Percentiles rank a stretch among this genome's conserved stretches.
phyloP scores from a whole-genome alignment of 2,888 invertebrate species.

The Meteorus colon region DNA sequence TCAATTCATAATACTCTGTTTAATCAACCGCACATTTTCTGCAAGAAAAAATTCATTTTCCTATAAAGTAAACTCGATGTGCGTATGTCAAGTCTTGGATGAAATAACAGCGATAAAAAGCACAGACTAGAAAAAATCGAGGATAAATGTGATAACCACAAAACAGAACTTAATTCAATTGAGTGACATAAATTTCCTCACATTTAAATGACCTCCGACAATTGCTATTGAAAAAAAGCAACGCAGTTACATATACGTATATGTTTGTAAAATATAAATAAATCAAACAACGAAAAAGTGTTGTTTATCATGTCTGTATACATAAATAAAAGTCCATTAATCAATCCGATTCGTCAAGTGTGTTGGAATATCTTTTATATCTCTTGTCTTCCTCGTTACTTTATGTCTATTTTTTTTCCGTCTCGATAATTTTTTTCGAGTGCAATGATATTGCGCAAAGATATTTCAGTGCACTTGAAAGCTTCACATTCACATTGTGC shows the following conservation, averaged over 20 bases:
- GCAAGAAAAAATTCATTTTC: neutral
- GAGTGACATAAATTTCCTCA: constrained; percentile 13
- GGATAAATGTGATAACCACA: neutral
- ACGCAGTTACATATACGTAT: constrained; percentile 7
- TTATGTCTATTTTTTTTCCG: neutral
- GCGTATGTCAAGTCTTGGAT: neutral
- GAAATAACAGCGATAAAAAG: neutral
- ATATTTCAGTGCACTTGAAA: neutral
- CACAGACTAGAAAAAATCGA: neutral
- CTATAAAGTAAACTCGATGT: neutral
- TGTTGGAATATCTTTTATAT: neutral
- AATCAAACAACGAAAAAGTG: neutral
- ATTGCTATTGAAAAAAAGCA: neutral
- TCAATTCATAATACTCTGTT: neutral
- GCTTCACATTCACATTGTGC: neutral
- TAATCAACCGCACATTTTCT: neutral
- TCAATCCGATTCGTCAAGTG: neutral
- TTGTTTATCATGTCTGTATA: neutral
- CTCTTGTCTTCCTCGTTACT: neutral
- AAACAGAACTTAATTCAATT: neutral
- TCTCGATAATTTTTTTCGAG: neutral
- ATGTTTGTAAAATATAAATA: neutral
- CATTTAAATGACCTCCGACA: constrained; percentile 13
- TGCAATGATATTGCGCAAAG: neutral
- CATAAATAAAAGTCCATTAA: neutral